These are phyloP conservation scores for Zygogramma bicolorata DNA, from an alignment of 2,888 invertebrate species.

Conservation along the genomic window DNA sequence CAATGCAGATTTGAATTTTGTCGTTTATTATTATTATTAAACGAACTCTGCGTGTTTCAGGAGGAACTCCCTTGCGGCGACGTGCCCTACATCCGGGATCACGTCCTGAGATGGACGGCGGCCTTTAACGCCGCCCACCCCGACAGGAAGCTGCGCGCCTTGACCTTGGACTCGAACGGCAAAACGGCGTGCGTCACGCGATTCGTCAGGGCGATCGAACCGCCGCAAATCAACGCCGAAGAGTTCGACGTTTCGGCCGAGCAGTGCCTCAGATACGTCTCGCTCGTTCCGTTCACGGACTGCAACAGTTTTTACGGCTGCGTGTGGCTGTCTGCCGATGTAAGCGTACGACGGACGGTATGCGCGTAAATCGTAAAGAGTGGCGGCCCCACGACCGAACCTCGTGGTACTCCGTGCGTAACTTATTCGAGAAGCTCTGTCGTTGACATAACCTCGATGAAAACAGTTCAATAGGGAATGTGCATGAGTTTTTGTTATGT, in stretches of 20 bases:
- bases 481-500: no score
- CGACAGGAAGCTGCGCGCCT: slow-evolving; percentile 68
- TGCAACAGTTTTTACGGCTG: slow-evolving; percentile 66
- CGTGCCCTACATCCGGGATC: slow-evolving; percentile 66
- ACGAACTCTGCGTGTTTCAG: slow-evolving; percentile 46
- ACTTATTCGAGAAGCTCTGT: no score
- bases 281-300: slow-evolving; percentile 67
- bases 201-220: slow-evolving; percentile 66
- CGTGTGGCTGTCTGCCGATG: slow-evolving; percentile 72
- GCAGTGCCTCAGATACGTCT: slow-evolving; percentile 66
- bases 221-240: slow-evolving; percentile 65
- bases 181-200: slow-evolving; percentile 71
- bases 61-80: slow-evolving; percentile 68
- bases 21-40: not conserved
- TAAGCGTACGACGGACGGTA: slow-evolving; percentile 56
- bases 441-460: no score
- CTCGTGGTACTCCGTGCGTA: no score
- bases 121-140: slow-evolving; percentile 69
- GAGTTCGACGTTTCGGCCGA: slow-evolving; percentile 65
- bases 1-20: no score
- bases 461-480: no score
- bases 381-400: no score
- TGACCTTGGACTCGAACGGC: slow-evolving; percentile 70
- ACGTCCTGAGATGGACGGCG: slow-evolving; percentile 70
- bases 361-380: not conserved